A percentile compares a stretch with the other conserved stretches of the same genome.
phyloP scores from a whole-genome alignment of 2,113 vertebrate species.

The Siphamia tubifer region DNA sequence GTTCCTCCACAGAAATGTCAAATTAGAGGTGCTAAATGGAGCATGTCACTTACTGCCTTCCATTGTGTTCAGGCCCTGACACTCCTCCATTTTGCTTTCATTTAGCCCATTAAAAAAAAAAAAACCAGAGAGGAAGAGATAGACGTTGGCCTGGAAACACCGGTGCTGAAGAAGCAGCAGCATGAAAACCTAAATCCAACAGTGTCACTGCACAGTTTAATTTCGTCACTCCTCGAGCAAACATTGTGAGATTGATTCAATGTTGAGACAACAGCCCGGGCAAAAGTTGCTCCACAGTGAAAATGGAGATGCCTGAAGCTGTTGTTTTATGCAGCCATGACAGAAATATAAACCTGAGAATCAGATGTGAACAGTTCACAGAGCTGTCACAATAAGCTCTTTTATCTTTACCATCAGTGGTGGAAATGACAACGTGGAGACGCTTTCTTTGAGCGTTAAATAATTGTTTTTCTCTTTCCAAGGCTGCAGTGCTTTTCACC shows the following conservation, averaged over 20 bases:
- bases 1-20: conserved; percentile 61
- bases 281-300: conserved; percentile 11
- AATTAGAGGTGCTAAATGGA: conserved; percentile 63
- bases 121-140: conserved; percentile 33
- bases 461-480: too few species aligned
- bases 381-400: background rate
- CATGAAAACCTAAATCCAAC: conserved; percentile 11
- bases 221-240: conserved; percentile 18
- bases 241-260: conserved; percentile 34
- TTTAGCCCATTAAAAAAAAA: conserved; percentile 51
- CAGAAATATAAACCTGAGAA: conserved; percentile 2
- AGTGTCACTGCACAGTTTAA: background rate
- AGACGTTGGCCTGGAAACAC: conserved; percentile 23
- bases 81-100: conserved; percentile 39
- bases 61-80: conserved; percentile 39
- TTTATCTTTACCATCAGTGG: background rate
- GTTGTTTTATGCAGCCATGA: background rate
- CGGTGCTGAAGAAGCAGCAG: background rate
- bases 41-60: conserved; percentile 48
- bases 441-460: too few species aligned
- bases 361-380: background rate
- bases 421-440: too few species aligned
- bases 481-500: too few species aligned
- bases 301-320: conserved; percentile 14
- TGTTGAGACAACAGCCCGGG: conserved; percentile 34